Evolutionary conservation across 2,797 vertebrate species (phyloP).

Genomic region (Cossypha dichroa): DNA sequence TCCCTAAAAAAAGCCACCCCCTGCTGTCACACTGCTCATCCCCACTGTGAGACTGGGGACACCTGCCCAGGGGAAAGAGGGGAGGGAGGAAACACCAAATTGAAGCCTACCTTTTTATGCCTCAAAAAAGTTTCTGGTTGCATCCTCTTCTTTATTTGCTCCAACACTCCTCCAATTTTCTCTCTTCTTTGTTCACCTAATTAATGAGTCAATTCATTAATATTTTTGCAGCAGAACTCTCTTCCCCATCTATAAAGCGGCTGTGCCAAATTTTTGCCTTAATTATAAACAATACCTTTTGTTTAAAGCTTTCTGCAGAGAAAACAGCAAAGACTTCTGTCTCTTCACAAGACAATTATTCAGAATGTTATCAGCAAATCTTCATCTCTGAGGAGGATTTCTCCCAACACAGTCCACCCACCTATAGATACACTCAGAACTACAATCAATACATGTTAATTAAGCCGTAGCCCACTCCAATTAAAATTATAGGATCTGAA

Average conservation of each 20-base stretch:
- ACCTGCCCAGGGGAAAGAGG: not conserved
- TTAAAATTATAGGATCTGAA: constrained; percentile 44
- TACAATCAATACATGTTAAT: constrained; percentile 52
- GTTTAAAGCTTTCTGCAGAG: not conserved
- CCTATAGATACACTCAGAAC: not conserved
- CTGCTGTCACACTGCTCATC: not conserved
- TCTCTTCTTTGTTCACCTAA: not conserved
- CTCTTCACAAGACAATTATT: constrained; percentile 12
- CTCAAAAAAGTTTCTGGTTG: not conserved
- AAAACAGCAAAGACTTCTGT: constrained; percentile 10
- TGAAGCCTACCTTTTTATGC: not conserved
- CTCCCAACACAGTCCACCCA: constrained; percentile 12
- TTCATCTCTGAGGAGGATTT: not conserved
- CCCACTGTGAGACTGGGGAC: not conserved
- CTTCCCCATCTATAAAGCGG: not conserved
- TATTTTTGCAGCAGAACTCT: not conserved
- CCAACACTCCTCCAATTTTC: not conserved
- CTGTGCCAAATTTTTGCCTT: not conserved
- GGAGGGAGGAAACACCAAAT: not conserved
- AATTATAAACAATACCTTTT: constrained; percentile 30
- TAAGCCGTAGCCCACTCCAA: constrained; percentile 42
- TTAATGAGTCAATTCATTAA: constrained; percentile 20
- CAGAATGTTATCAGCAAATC: constrained; percentile 19
- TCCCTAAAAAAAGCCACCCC: not conserved
- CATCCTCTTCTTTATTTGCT: not conserved